A percentile compares a stretch with the other conserved stretches of the same genome.
Evolutionary conservation across 1,140 invertebrate species (phyloP).

Genomic region (Drosophila oshimai): DNA sequence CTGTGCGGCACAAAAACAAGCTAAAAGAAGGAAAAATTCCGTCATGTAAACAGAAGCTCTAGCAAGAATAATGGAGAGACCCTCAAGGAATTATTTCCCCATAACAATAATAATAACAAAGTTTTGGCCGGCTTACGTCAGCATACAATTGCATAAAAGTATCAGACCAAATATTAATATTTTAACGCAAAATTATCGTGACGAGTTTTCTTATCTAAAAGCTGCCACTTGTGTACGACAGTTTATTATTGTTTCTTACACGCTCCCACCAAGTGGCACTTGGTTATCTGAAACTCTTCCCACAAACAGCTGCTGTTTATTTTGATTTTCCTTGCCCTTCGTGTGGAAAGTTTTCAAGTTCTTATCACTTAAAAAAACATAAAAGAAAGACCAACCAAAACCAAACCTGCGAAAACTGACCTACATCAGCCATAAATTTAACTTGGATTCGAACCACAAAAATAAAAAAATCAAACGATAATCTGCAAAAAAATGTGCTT

Average conservation of each 20-base stretch:
- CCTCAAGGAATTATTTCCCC: background rate
- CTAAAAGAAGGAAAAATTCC: background rate
- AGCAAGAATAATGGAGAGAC: constrained; percentile 23
- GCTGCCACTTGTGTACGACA: constrained; percentile 5
- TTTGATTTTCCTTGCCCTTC: constrained; percentile 8
- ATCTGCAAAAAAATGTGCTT: background rate
- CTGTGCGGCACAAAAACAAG: background rate
- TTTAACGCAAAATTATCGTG: constrained; percentile 23
- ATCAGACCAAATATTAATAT: background rate
- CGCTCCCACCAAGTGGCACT: constrained; percentile 4
- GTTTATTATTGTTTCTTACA: constrained; percentile 22
- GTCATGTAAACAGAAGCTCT: constrained; percentile 9
- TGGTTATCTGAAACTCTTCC: constrained; percentile 9
- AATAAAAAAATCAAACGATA: constrained; percentile 19
- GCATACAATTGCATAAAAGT: background rate
- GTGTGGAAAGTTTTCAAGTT: constrained; percentile 31
- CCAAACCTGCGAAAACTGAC: constrained; percentile 48
- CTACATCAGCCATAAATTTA: constrained; percentile 49
- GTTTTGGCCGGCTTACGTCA: constrained; percentile 5
- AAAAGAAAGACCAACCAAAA: background rate
- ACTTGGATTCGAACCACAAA: constrained; percentile 22
- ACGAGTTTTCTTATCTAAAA: constrained; percentile 9
- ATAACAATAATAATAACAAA: background rate
- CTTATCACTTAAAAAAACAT: constrained; percentile 23
- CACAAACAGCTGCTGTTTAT: constrained; percentile 5